Evolutionary conservation across 2,113 vertebrate species (phyloP).

Genomic region (Octodon degus): DNA sequence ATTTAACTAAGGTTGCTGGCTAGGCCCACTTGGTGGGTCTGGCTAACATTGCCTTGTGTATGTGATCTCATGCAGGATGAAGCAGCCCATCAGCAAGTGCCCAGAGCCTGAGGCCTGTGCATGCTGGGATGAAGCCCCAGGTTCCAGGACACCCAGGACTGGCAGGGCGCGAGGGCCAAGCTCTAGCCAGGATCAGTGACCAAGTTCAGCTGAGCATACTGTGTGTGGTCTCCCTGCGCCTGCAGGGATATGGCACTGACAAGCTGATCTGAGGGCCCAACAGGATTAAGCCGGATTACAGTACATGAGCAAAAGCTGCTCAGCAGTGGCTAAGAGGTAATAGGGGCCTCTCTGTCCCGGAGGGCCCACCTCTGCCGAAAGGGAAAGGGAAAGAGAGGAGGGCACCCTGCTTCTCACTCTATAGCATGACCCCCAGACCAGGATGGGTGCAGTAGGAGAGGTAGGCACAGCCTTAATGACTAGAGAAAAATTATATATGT

Average conservation of each 20-base stretch:
- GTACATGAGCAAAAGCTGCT: not conserved
- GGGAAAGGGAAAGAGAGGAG: not conserved
- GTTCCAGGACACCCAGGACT: not conserved
- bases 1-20: not conserved
- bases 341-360: not conserved
- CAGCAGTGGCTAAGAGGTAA: not conserved
- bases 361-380: not conserved
- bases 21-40: not conserved
- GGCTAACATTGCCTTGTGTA: not conserved
- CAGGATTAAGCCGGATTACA: conserved; percentile 55
- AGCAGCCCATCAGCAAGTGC: not conserved
- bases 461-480: not conserved
- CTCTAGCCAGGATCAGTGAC: not conserved
- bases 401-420: not conserved
- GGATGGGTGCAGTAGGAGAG: not conserved
- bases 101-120: not conserved
- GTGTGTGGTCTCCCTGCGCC: conserved; percentile 45
- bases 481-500: too few species aligned
- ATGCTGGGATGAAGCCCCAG: not conserved
- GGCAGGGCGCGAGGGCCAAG: not conserved
- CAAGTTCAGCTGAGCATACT: not conserved
- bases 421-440: not conserved
- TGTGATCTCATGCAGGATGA: not conserved
- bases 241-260: not conserved
- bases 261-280: not conserved